Conservation (phyloP, 2,113 vertebrate species). For the Nyctereutes procyonoides region DNA sequence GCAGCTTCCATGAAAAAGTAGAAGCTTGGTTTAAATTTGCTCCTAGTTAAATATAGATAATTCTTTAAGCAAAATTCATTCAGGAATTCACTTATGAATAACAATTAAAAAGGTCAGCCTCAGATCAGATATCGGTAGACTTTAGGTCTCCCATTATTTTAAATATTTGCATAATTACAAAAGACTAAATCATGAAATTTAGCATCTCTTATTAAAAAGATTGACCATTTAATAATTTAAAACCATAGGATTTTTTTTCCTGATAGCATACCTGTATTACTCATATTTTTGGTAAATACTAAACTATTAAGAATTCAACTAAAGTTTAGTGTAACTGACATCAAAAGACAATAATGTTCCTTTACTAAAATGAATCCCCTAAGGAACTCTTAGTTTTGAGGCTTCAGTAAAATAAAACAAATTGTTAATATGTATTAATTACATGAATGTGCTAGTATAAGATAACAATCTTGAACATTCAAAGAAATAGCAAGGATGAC, state of each 20-base stretch:
- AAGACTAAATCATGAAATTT: conserved; percentile 18
- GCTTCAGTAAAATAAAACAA: neutral
- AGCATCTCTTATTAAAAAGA: conserved; percentile 52
- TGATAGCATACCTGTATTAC: neutral
- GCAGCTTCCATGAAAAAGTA: conserved; percentile 52
- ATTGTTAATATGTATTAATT: conserved; percentile 17
- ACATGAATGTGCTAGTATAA: neutral
- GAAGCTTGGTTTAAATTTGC: conserved; percentile 21
- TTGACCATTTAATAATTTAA: neutral
- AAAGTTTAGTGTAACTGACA: conserved; percentile 23
- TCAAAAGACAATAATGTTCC: conserved; percentile 31
- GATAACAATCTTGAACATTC: neutral
- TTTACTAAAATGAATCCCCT: conserved; percentile 31
- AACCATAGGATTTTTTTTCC: neutral
- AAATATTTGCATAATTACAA: conserved; percentile 48
- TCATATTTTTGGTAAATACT: conserved; percentile 49
- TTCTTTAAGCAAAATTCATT: conserved; percentile 63
- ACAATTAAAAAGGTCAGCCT: conserved; percentile 23
- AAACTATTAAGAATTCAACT: conserved; percentile 50
- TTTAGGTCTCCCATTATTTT: conserved; percentile 8
- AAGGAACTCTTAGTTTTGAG: conserved; percentile 6
- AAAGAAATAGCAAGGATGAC: neutral
- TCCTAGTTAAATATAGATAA: conserved; percentile 54
- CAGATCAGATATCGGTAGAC: neutral
- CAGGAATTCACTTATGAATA: conserved; percentile 53